Conservation (phyloP, 2,113 vertebrate genomes). For the Marcusenius ussheri region DNA sequence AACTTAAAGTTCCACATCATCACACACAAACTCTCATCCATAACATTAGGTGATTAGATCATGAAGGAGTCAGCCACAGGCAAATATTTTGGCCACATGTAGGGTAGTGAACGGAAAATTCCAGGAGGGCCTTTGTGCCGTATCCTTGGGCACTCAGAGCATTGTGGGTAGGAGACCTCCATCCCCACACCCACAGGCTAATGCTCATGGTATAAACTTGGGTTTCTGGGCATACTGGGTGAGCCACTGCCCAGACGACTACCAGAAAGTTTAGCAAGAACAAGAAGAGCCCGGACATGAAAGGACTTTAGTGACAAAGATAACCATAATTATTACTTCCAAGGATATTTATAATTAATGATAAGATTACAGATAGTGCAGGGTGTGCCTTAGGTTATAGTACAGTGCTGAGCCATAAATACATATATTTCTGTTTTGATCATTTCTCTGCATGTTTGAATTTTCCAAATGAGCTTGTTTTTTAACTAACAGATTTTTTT, state of each 20-base stretch:
- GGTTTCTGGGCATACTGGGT: background rate
- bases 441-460: background rate
- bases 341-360: background rate
- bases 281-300: background rate
- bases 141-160: background rate
- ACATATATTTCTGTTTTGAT: background rate
- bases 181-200: background rate
- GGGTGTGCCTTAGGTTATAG: background rate
- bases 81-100: background rate
- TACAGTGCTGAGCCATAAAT: background rate
- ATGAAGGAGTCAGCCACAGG: background rate
- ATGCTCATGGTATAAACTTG: background rate
- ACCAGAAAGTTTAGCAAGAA: background rate
- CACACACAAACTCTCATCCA: background rate
- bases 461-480: background rate
- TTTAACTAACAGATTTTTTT: background rate
- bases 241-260: background rate
- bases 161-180: background rate
- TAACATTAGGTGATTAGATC: background rate
- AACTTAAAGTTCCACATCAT: background rate
- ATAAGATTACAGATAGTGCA: background rate
- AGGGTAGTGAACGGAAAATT: background rate
- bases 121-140: background rate
- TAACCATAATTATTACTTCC: background rate
- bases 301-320: background rate